Evolutionary conservation across 2,888 invertebrate genomes (phyloP).

Genomic region (Cryptocheilus praepositus): DNA sequence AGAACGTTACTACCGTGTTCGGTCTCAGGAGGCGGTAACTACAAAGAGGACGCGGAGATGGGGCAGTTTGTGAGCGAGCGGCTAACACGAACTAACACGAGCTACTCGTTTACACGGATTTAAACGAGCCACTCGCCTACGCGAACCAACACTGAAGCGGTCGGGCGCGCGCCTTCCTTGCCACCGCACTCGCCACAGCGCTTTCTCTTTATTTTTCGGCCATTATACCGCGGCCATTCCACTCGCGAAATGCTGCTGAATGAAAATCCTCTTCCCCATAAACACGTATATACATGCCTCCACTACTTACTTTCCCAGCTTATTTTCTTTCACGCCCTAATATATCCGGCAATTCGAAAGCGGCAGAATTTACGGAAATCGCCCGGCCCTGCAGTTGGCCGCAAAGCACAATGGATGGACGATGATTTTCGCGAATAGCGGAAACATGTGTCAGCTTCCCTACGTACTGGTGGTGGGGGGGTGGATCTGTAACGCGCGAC

Average conservation of each 20-base stretch:
- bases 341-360: not conserved
- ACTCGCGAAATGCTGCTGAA: not conserved
- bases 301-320: conserved; percentile 1
- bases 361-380: not conserved
- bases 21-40: conserved; percentile 48
- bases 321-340: not conserved
- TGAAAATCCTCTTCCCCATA: not conserved
- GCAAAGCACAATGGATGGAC: too few species aligned
- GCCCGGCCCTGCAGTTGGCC: too few species aligned
- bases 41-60: conserved; percentile 54
- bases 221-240: conserved; percentile 7
- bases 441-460: too few species aligned
- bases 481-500: not conserved
- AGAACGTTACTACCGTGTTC: conserved; percentile 56
- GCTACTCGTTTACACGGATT: conserved; percentile 57
- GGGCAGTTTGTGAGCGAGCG: conserved; percentile 55
- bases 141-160: conserved; percentile 26
- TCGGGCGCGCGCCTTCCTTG: conserved; percentile 34
- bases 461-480: not conserved
- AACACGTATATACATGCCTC: conserved; percentile 2
- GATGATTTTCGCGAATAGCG: not conserved
- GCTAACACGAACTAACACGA: conserved; percentile 55
- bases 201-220: not conserved
- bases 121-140: conserved; percentile 46
- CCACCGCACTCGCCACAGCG: conserved; percentile 7